Conservation (phyloP, 2,797 vertebrate genomes). For the Karalla daura region DNA sequence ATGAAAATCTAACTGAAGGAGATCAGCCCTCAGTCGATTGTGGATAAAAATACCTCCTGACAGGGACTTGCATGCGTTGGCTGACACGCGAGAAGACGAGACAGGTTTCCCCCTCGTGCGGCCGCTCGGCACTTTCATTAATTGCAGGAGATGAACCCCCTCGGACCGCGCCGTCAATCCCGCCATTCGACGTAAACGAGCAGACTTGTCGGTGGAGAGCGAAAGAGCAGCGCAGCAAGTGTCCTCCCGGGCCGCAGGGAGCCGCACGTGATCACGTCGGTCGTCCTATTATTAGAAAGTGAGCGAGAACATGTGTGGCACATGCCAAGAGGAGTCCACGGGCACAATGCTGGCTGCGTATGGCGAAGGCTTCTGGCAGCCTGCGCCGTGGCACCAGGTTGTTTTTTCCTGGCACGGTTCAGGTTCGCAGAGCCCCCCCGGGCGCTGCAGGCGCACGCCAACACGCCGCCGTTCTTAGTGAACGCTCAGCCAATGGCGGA, state of each 20-base stretch:
- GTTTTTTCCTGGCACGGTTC: constrained; percentile 63
- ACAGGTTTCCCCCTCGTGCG: background rate
- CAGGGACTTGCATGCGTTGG: constrained; percentile 22
- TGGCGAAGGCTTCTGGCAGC: constrained; percentile 59
- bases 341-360: constrained; percentile 40
- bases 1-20: constrained; percentile 45
- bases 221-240: constrained; percentile 12
- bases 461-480: constrained; percentile 20
- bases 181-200: background rate
- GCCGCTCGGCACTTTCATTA: background rate
- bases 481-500: constrained; percentile 37
- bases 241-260: constrained; percentile 21
- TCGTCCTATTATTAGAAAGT: constrained; percentile 63
- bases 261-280: constrained; percentile 37
- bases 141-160: background rate
- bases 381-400: constrained; percentile 39
- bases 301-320: constrained; percentile 67
- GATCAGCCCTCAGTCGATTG: constrained; percentile 23
- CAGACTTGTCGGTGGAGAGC: background rate
- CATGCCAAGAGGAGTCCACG: constrained; percentile 52
- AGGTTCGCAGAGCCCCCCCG: constrained; percentile 43
- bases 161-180: background rate
- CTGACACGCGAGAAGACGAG: constrained; percentile 21
- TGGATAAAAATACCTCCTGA: constrained; percentile 35
- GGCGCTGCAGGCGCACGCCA: constrained; percentile 42